These are phyloP conservation scores for Gonatopus flavifemur DNA, from an alignment of 1,140 invertebrate genomes.

Conservation along the genomic window DNA sequence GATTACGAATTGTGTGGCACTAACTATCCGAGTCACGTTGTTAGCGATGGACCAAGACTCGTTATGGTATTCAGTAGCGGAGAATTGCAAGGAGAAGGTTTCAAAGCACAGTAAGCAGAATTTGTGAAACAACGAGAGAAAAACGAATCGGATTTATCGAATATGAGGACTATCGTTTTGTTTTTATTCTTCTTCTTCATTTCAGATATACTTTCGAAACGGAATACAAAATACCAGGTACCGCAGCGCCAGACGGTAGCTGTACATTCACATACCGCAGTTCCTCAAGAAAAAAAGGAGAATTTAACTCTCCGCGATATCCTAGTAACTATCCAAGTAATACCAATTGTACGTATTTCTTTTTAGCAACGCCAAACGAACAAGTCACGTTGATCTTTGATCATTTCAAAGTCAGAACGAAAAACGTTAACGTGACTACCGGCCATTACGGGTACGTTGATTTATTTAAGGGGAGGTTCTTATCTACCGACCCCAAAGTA, in stretches of 20 bases:
- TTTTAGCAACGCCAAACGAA: slow-evolving; percentile 81
- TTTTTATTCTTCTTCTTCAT: slow-evolving; percentile 2
- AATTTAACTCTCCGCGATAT: slow-evolving; percentile 94
- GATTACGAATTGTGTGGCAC: slow-evolving; percentile 89
- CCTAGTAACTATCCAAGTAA: slow-evolving; percentile 93
- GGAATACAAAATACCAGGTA: slow-evolving; percentile 94
- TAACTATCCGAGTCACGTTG: slow-evolving; percentile 68
- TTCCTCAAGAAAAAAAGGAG: slow-evolving; percentile 79
- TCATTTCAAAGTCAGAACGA: slow-evolving; percentile 84
- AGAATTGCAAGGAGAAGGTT: slow-evolving; percentile 83
- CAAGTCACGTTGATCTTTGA: slow-evolving; percentile 92
- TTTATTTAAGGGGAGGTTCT: too few relatives aligned
- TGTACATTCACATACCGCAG: slow-evolving; percentile 92
- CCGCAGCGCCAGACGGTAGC: slow-evolving; percentile 83
- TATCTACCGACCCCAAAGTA: too few relatives aligned
- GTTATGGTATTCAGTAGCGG: slow-evolving; percentile 92
- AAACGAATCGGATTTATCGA: too few relatives aligned
- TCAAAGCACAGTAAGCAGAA: slow-evolving; percentile 78
- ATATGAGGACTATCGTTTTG: too few relatives aligned
- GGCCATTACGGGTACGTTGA: slow-evolving; percentile 64
- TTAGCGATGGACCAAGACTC: slow-evolving; percentile 88
- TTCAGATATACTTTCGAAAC: slow-evolving; percentile 77
- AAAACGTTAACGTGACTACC: slow-evolving; percentile 59
- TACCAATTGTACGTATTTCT: slow-evolving; percentile 90
- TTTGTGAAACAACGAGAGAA: too few relatives aligned